Percentiles rank a stretch among this genome's conserved stretches.
Conservation (phyloP, 2,888 invertebrate species). For the Drosophila trichaetosa region DNA sequence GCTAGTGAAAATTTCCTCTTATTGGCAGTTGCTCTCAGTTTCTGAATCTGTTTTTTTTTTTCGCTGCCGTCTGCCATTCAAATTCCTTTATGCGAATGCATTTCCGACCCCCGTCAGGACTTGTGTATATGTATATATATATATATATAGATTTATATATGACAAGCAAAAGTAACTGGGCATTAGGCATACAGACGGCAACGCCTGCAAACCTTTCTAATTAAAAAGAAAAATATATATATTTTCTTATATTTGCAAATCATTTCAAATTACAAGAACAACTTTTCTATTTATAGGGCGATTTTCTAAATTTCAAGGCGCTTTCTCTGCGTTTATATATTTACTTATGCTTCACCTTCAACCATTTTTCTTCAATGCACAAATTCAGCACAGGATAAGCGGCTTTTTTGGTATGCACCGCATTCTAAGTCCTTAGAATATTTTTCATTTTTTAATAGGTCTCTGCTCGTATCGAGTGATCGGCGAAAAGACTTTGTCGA, state of each 20-base stretch:
- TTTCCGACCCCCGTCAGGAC: constrained; percentile 38
- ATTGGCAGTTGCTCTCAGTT: constrained; percentile 30
- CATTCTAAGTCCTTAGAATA: constrained; percentile 62
- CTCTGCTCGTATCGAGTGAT: constrained; percentile 30
- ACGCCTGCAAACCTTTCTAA: constrained; percentile 35
- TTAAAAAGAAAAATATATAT: not conserved
- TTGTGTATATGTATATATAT: constrained; percentile 19
- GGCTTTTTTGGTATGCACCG: constrained; percentile 71
- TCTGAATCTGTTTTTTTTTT: constrained; percentile 29
- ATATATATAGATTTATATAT: not conserved
- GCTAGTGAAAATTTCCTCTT: constrained; percentile 52
- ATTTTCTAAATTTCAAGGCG: not conserved
- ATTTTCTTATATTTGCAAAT: not conserved
- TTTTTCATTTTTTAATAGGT: constrained; percentile 65
- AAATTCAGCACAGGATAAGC: constrained; percentile 48
- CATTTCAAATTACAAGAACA: not conserved
- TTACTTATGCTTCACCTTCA: constrained; percentile 35
- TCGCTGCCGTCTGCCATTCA: constrained; percentile 39
- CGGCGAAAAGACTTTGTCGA: constrained; percentile 43
- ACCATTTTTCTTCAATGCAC: not conserved
- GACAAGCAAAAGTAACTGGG: constrained; percentile 33
- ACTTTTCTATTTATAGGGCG: rapidly evolving
- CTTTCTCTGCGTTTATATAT: not conserved
- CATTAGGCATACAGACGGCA: constrained; percentile 33
- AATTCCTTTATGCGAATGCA: constrained; percentile 48